phyloP scores from a whole-genome alignment of 2,888 invertebrate species.

The Agriotes lineatus region DNA sequence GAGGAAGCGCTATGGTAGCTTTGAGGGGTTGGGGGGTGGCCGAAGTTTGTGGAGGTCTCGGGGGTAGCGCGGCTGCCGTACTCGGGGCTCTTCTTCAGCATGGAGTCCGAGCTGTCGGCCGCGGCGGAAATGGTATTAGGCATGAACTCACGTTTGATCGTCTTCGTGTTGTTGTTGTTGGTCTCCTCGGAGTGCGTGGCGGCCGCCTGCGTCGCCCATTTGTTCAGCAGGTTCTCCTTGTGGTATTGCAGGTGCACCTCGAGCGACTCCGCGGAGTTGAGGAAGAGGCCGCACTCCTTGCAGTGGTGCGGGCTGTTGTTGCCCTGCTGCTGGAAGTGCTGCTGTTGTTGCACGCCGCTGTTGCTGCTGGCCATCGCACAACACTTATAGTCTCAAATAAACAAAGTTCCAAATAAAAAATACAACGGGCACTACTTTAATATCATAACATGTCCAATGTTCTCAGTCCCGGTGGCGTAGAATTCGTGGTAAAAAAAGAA shows the following conservation, averaged over 20 bases:
- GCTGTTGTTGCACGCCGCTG: slow-evolving; percentile 49
- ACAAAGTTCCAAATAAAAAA: slow-evolving; percentile 60
- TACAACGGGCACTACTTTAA: slow-evolving; percentile 64
- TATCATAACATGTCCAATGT: slow-evolving; percentile 66
- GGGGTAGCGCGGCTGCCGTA: slow-evolving; percentile 69
- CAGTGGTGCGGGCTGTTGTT: slow-evolving; percentile 74
- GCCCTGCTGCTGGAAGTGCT: slow-evolving; percentile 65
- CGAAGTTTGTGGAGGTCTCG: slow-evolving; percentile 71
- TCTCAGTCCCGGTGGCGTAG: slow-evolving; percentile 60
- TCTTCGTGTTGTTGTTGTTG: slow-evolving; percentile 74
- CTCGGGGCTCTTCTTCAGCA: slow-evolving; percentile 74
- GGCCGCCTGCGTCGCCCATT: slow-evolving; percentile 75
- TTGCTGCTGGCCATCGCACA: slow-evolving; percentile 63
- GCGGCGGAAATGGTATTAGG: slow-evolving; percentile 74
- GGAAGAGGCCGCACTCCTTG: slow-evolving; percentile 80
- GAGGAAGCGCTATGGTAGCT: slow-evolving; percentile 77
- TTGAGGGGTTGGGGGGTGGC: slow-evolving; percentile 75
- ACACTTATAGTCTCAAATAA: slow-evolving; percentile 49
- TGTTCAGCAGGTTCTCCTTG: slow-evolving; percentile 80
- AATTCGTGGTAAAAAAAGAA: slow-evolving; percentile 52
- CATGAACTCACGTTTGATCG: slow-evolving; percentile 70
- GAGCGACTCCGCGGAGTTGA: slow-evolving; percentile 82
- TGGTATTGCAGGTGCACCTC: slow-evolving; percentile 86
- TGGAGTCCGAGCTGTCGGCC: slow-evolving; percentile 81
- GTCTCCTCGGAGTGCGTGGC: slow-evolving; percentile 69